Conservation (phyloP, 2,113 vertebrate species). For the Pseudorectes ferrugineus region DNA sequence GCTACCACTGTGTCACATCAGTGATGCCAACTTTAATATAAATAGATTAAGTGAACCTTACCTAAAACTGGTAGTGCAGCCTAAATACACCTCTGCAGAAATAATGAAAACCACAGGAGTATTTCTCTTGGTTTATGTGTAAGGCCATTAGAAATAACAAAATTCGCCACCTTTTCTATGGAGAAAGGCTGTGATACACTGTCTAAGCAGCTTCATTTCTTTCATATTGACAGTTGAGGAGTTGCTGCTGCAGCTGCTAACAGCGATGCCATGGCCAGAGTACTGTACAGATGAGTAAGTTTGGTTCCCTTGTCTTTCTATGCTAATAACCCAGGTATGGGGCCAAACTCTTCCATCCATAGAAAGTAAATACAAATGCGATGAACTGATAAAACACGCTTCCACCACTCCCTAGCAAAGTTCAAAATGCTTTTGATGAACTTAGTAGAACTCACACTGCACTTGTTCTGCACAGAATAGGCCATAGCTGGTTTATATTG, state of each 20-base stretch:
- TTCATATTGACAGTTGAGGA: neutral
- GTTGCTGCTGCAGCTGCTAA: neutral
- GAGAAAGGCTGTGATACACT: neutral
- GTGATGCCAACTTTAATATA: neutral
- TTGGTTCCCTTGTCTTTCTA: neutral
- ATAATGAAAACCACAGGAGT: neutral
- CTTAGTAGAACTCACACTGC: accelerated
- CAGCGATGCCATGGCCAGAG: neutral
- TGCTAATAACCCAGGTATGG: neutral
- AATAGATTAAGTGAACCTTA: neutral
- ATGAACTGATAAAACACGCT: neutral
- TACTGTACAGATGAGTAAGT: accelerated
- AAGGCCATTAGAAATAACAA: neutral
- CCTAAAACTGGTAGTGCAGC: neutral
- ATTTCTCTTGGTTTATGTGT: neutral
- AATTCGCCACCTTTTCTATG: neutral
- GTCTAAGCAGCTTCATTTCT: neutral
- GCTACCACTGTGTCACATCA: neutral
- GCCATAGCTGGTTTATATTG: neutral
- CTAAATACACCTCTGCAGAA: neutral
- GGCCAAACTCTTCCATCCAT: neutral
- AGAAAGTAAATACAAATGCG: accelerated
- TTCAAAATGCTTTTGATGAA: neutral
- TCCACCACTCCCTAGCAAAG: neutral
- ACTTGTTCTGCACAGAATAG: neutral